These are phyloP conservation scores for Chrysochloris asiatica DNA, from an alignment of 2,113 vertebrate species.

Conservation along the genomic window DNA sequence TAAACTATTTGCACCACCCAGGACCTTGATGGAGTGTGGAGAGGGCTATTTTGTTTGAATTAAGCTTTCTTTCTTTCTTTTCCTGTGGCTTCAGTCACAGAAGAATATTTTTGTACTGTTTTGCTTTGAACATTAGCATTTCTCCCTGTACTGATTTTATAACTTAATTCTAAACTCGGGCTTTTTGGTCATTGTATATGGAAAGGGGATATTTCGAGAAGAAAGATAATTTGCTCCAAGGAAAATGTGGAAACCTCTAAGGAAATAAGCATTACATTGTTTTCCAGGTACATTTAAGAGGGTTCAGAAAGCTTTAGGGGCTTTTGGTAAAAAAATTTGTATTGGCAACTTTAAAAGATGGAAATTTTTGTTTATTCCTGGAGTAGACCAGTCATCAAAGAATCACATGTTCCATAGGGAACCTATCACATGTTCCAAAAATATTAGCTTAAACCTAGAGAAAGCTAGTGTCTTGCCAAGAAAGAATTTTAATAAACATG, in stretches of 20 bases:
- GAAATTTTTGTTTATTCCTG: conserved; percentile 43
- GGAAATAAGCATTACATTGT: neutral
- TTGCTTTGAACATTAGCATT: conserved; percentile 23
- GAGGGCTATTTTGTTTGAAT: neutral
- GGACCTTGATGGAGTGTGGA: neutral
- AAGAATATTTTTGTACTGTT: neutral
- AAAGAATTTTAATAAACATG: conserved; percentile 59
- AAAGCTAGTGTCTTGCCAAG: conserved; percentile 31
- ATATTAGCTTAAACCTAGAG: conserved; percentile 2
- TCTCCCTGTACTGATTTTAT: neutral
- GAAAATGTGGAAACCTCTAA: neutral
- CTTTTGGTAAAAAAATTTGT: conserved; percentile 33
- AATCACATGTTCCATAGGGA: neutral
- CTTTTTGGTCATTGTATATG: neutral
- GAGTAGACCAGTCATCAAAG: neutral
- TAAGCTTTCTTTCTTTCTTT: conserved; percentile 37
- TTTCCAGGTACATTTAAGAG: neutral
- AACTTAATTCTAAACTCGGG: neutral
- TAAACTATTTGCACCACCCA: neutral
- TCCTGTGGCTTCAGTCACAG: neutral
- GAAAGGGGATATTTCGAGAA: neutral
- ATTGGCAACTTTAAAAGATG: conserved; percentile 18
- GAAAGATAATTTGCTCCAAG: neutral
- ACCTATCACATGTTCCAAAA: too few species aligned
- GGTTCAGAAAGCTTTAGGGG: conserved; percentile 13